A percentile compares a stretch with the other conserved stretches of the same genome.
These are phyloP conservation scores for Macropis europaea DNA, from an alignment of 2,888 invertebrate species.

Conservation along the genomic window DNA sequence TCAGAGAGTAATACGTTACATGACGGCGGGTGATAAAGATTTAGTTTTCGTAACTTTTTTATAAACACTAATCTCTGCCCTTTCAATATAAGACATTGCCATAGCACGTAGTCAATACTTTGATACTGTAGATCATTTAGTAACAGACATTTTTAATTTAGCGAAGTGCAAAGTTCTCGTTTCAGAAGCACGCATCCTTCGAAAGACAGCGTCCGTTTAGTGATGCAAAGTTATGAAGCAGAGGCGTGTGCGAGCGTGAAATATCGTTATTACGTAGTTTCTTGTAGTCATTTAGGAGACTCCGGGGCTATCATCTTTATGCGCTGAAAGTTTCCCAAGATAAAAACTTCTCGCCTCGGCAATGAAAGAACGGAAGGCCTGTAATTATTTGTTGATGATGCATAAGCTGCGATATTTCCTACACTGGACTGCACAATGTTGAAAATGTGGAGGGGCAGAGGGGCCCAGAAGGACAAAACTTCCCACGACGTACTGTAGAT, in stretches of 20 bases:
- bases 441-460: conserved; percentile 27
- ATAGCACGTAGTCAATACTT: no score
- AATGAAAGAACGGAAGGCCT: conserved; percentile 23
- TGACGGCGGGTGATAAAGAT: no score
- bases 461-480: conserved; percentile 44
- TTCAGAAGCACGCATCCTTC: not conserved
- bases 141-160: conserved; percentile 15
- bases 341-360: conserved; percentile 46
- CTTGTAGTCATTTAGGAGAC: conserved; percentile 41
- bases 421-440: conserved; percentile 29
- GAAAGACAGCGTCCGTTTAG: conserved; percentile 11
- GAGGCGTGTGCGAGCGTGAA: conserved; percentile 34
- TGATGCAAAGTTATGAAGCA: conserved; percentile 2
- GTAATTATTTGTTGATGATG: conserved; percentile 63
- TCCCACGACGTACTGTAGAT: conserved; percentile 49
- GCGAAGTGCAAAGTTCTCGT: conserved; percentile 22
- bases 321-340: conserved; percentile 45
- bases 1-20: no score
- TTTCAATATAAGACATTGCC: no score
- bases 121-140: no score
- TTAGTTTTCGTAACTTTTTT: no score
- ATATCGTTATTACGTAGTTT: conserved; percentile 55
- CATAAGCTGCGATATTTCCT: conserved; percentile 56
- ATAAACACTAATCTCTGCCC: no score
- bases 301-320: conserved; percentile 48